Evolutionary conservation across 2,113 vertebrate genomes (phyloP).

Genomic region (Cyprinodon tularosa): DNA sequence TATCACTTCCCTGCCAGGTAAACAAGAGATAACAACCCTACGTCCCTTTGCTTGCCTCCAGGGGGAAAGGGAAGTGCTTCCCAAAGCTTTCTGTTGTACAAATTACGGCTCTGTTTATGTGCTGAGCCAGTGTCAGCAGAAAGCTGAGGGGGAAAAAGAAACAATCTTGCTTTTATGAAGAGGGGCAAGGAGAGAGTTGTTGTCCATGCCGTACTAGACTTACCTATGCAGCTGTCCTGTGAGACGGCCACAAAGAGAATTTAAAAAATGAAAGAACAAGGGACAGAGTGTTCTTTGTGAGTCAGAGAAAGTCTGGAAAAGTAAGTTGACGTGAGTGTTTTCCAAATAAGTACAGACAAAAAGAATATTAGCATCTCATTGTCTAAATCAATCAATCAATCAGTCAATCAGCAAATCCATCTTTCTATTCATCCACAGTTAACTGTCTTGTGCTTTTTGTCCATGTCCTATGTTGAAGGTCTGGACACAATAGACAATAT

Average conservation of each 20-base stretch:
- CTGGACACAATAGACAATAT: too few relatives aligned
- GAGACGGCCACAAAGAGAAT: constrained; percentile 28
- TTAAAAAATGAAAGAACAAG: constrained; percentile 25
- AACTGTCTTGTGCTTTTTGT: too few relatives aligned
- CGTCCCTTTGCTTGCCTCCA: constrained; percentile 54
- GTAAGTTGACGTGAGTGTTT: constrained; percentile 6
- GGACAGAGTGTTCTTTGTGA: background rate
- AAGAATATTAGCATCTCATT: background rate
- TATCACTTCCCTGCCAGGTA: constrained; percentile 69
- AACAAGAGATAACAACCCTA: constrained; percentile 76
- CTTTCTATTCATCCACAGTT: too few relatives aligned
- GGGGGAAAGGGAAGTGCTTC: constrained; percentile 61
- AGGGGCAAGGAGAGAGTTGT: constrained; percentile 53
- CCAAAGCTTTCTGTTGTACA: constrained; percentile 75
- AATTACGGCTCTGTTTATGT: constrained; percentile 79
- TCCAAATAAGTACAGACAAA: background rate
- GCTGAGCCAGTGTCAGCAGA: constrained; percentile 70
- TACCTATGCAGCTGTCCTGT: constrained; percentile 45
- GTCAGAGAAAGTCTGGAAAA: background rate
- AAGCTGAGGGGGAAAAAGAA: constrained; percentile 50
- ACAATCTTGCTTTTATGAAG: constrained; percentile 74
- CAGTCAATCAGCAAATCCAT: too few relatives aligned
- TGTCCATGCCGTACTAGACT: constrained; percentile 49
- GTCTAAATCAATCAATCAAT: background rate
- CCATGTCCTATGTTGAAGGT: background rate